Percentiles rank a stretch among this genome's conserved stretches.
Evolutionary conservation across 2,113 vertebrate species (phyloP).

Genomic region (Embiotoca jacksoni): DNA sequence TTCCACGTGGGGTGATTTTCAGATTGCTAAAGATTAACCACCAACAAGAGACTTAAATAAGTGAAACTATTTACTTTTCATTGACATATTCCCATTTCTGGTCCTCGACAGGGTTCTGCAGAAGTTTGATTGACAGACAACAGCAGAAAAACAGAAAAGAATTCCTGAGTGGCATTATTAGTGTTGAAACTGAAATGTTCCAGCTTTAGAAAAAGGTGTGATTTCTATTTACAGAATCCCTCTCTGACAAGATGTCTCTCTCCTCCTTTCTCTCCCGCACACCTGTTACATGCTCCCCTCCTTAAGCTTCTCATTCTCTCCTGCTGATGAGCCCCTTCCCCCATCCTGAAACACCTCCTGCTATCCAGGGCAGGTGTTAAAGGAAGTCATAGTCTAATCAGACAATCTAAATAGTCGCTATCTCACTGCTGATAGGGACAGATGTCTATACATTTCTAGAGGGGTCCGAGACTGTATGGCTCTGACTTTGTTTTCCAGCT

Average conservation of each 20-base stretch:
- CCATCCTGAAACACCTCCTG: slow-evolving; percentile 54
- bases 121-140: slow-evolving; percentile 49
- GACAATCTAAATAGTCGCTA: slow-evolving; percentile 66
- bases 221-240: slow-evolving; percentile 71
- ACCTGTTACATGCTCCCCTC: slow-evolving; percentile 55
- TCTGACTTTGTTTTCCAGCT: slow-evolving; percentile 22
- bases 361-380: slow-evolving; percentile 70
- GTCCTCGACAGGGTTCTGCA: background rate
- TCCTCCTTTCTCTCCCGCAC: slow-evolving; percentile 45
- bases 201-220: slow-evolving; percentile 52
- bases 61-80: background rate
- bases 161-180: slow-evolving; percentile 30
- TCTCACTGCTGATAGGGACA: slow-evolving; percentile 55
- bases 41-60: background rate
- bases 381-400: slow-evolving; percentile 73
- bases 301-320: slow-evolving; percentile 35
- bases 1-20: slow-evolving; percentile 28
- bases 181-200: slow-evolving; percentile 26
- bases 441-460: slow-evolving; percentile 32
- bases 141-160: background rate
- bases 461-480: background rate
- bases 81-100: background rate
- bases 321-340: slow-evolving; percentile 19
- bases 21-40: slow-evolving; percentile 24
- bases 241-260: slow-evolving; percentile 34